These are phyloP conservation scores for Phaenicophaeus curvirostris DNA, from an alignment of 2,797 vertebrate genomes.

Conservation along the genomic window DNA sequence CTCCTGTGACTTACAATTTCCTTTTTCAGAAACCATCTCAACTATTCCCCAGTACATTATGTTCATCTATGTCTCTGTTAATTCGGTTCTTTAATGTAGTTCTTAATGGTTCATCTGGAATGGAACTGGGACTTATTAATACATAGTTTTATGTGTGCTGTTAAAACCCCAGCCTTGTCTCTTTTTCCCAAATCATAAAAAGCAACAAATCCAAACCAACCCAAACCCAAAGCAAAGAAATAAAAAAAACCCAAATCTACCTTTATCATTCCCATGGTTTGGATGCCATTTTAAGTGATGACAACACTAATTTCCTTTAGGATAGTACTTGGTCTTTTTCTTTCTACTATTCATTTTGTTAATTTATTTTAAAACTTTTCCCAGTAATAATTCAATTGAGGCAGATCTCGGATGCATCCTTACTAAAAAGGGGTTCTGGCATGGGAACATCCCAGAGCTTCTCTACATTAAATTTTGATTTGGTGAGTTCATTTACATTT, in stretches of 20 bases:
- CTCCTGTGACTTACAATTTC: not conserved
- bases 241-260: not conserved
- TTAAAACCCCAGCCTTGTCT: not conserved
- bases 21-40: not conserved
- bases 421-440: not conserved
- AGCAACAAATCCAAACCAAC: not conserved
- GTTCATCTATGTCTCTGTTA: not conserved
- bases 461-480: not conserved
- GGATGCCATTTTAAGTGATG: not conserved
- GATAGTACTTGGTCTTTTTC: not conserved
- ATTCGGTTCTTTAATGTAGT: not conserved
- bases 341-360: not conserved
- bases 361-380: not conserved
- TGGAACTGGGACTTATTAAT: not conserved
- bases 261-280: not conserved
- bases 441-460: not conserved
- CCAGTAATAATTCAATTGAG: not conserved
- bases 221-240: not conserved
- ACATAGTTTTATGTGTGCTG: not conserved
- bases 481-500: conserved; percentile 7
- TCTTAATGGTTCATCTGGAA: not conserved
- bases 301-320: not conserved
- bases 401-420: not conserved
- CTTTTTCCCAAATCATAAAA: not conserved
- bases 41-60: not conserved